phyloP scores from a whole-genome alignment of 2,888 invertebrate species.

The Dynastes maya region DNA sequence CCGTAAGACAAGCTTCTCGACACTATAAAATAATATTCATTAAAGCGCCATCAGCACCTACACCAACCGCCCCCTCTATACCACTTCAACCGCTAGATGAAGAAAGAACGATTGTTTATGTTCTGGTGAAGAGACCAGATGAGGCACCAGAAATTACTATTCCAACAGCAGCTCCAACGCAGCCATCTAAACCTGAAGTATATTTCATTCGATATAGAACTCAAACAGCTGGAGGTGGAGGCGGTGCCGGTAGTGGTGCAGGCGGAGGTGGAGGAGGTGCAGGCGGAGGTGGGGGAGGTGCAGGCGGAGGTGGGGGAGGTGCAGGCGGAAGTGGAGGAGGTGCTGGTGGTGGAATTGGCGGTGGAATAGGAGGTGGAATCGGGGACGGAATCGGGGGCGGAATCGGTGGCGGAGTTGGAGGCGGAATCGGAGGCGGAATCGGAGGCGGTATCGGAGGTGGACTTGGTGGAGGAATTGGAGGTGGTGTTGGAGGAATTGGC shows the following conservation, averaged over 20 bases:
- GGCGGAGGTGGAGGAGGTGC: constrained; percentile 68
- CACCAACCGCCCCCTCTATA: constrained; percentile 84
- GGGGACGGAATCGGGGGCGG: constrained; percentile 69
- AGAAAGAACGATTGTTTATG: constrained; percentile 91
- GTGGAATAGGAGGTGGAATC: constrained; percentile 62
- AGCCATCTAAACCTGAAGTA: constrained; percentile 91
- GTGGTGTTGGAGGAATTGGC: constrained; percentile 55
- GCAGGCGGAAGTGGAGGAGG: constrained; percentile 59
- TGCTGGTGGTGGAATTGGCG: constrained; percentile 66
- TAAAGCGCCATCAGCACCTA: constrained; percentile 84
- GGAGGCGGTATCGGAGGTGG: constrained; percentile 59
- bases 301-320: constrained; percentile 69
- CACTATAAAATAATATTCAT: constrained; percentile 86
- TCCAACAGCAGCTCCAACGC: constrained; percentile 84
- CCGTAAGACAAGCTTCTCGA: constrained; percentile 82
- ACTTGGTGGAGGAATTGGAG: constrained; percentile 60
- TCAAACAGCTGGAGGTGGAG: constrained; percentile 73
- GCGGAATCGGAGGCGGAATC: constrained; percentile 62
- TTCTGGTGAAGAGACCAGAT: constrained; percentile 90
- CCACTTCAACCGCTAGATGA: constrained; percentile 87
- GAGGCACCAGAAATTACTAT: constrained; percentile 86
- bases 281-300: constrained; percentile 64
- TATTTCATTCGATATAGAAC: constrained; percentile 91
- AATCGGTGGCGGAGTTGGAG: constrained; percentile 64
- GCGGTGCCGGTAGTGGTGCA: constrained; percentile 67